Evolutionary conservation across 2,888 invertebrate species (phyloP).

Genomic region (Melinaea marsaeus): DNA sequence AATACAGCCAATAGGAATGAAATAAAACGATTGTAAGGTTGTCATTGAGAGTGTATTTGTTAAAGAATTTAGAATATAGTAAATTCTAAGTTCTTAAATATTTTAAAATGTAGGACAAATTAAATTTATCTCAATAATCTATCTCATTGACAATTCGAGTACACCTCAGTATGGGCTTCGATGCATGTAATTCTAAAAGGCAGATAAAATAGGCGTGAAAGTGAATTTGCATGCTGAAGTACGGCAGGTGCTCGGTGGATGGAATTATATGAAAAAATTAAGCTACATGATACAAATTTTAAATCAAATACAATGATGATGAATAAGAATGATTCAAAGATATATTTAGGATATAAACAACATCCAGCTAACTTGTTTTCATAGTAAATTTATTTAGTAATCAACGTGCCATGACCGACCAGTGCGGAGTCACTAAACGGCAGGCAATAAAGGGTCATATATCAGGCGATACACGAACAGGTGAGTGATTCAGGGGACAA

Average conservation of each 20-base stretch:
- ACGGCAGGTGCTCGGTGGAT: neutral
- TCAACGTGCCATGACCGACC: conserved; percentile 26
- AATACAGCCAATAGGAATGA: conserved; percentile 12
- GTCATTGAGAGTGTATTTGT: conserved; percentile 12
- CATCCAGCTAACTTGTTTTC: conserved; percentile 10
- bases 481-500: conserved; percentile 46
- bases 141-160: no score
- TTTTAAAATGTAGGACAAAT: no score
- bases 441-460: conserved; percentile 31
- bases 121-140: no score
- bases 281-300: conserved; percentile 1
- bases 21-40: conserved; percentile 13
- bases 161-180: no score
- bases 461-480: conserved; percentile 35
- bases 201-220: neutral
- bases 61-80: neutral
- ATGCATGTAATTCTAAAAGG: conserved; percentile 1
- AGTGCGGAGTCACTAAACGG: conserved; percentile 8
- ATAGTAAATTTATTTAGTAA: conserved; percentile 27
- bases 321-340: neutral
- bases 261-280: neutral
- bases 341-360: neutral
- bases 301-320: conserved; percentile 7
- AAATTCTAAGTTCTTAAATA: no score
- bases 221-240: neutral